Evolutionary conservation across 2,888 invertebrate genomes (phyloP).

Genomic region (Athalia cordata): DNA sequence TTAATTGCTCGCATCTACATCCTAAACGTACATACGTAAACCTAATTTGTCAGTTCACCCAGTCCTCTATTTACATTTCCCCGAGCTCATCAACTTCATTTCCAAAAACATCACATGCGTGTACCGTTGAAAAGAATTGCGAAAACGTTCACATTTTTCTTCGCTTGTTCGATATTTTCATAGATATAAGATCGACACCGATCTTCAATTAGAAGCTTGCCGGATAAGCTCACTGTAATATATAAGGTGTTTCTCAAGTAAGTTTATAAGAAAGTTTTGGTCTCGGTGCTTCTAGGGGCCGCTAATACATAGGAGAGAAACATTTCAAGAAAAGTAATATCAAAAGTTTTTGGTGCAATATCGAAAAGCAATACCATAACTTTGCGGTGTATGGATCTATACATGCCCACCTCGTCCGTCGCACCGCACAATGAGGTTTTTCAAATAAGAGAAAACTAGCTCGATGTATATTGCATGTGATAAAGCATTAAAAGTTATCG

Average conservation of each 20-base stretch:
- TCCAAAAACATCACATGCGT: too few species aligned
- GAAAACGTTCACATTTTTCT: too few species aligned
- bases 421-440: conserved; percentile 12
- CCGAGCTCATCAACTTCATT: neutral
- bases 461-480: neutral
- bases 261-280: conserved; percentile 14
- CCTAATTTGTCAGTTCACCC: neutral
- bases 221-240: neutral
- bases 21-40: conserved; percentile 6
- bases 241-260: neutral
- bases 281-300: neutral
- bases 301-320: conserved; percentile 14
- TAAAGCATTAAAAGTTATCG: conserved; percentile 33
- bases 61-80: neutral
- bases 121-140: too few species aligned
- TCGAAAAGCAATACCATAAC: conserved; percentile 27
- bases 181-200: neutral
- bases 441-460: conserved; percentile 6
- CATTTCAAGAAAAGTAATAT: conserved; percentile 30
- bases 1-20: conserved; percentile 13
- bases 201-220: neutral
- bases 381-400: neutral
- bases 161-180: too few species aligned
- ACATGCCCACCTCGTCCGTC: neutral
- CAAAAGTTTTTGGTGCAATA: conserved; percentile 23